These are phyloP conservation scores for Serripes groenlandicus DNA, from an alignment of 2,888 invertebrate species.

Conservation along the genomic window DNA sequence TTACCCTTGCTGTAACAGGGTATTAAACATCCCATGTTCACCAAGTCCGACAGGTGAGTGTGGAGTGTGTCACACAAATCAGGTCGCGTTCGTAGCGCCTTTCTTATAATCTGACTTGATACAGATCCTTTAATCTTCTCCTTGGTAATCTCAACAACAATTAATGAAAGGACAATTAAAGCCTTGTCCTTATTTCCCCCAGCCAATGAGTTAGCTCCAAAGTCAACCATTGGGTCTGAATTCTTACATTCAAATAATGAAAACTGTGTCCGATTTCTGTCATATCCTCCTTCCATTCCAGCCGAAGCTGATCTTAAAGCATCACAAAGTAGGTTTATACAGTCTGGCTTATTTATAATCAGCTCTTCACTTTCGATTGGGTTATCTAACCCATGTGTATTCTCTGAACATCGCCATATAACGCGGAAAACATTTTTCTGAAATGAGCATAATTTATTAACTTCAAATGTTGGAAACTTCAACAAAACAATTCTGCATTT, in stretches of 20 bases:
- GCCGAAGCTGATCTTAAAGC: neutral
- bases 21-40: neutral
- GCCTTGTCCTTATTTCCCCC: neutral
- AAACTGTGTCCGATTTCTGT: neutral
- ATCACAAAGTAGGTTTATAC: neutral
- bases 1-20: neutral
- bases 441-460: no score
- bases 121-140: neutral
- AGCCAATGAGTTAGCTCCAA: neutral
- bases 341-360: neutral
- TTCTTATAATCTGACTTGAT: neutral
- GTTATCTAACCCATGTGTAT: neutral
- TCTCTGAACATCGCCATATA: neutral
- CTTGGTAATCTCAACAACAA: neutral
- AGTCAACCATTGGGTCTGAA: neutral
- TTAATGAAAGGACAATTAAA: neutral
- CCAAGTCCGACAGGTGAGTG: neutral
- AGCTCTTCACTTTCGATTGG: neutral
- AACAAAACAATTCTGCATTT: no score
- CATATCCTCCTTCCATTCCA: neutral
- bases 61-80: neutral
- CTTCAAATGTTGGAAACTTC: no score
- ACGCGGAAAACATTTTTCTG: neutral
- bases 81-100: neutral
- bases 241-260: neutral